A percentile compares a stretch with the other conserved stretches of the same genome.
Conservation (phyloP, 2,888 invertebrate genomes). For the Scaeva pyrastri region DNA sequence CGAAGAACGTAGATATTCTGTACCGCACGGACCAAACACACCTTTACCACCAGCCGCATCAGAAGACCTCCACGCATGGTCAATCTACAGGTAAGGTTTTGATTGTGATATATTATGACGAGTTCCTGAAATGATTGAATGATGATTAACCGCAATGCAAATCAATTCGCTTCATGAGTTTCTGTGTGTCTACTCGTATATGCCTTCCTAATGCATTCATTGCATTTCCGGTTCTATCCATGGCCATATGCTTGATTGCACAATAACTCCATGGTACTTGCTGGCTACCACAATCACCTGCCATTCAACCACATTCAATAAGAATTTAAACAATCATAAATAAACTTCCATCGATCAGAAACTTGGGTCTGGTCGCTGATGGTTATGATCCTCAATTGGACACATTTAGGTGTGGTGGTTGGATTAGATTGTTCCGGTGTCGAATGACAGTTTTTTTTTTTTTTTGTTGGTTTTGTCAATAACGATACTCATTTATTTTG, state of each 20-base stretch:
- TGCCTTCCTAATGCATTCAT: conserved; percentile 7
- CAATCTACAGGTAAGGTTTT: conserved; percentile 91
- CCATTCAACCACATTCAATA: conserved; percentile 34
- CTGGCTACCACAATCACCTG: conserved; percentile 30
- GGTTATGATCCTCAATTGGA: conserved; percentile 39
- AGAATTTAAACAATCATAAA: conserved; percentile 57
- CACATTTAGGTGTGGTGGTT: conserved; percentile 41
- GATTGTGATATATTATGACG: conserved; percentile 15
- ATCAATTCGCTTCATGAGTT: conserved; percentile 50
- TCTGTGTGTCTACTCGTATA: not conserved
- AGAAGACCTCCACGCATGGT: conserved; percentile 98
- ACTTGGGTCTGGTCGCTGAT: not conserved
- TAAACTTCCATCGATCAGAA: conserved; percentile 20
- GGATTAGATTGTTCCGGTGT: conserved; percentile 28
- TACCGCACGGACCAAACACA: conserved; percentile 91
- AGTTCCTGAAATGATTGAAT: conserved; percentile 66
- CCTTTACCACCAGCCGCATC: conserved; percentile 91
- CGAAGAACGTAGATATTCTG: conserved; percentile 93
- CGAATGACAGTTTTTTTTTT: conserved; percentile 29
- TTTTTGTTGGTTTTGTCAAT: not conserved
- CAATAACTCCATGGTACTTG: not conserved
- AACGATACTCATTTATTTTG: conserved; percentile 59
- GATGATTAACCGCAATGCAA: conserved; percentile 69
- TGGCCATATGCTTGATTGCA: conserved; percentile 57
- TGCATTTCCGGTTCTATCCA: conserved; percentile 67